Conservation (phyloP, 2,113 vertebrate species). For the Nothocercus nigrocapillus region DNA sequence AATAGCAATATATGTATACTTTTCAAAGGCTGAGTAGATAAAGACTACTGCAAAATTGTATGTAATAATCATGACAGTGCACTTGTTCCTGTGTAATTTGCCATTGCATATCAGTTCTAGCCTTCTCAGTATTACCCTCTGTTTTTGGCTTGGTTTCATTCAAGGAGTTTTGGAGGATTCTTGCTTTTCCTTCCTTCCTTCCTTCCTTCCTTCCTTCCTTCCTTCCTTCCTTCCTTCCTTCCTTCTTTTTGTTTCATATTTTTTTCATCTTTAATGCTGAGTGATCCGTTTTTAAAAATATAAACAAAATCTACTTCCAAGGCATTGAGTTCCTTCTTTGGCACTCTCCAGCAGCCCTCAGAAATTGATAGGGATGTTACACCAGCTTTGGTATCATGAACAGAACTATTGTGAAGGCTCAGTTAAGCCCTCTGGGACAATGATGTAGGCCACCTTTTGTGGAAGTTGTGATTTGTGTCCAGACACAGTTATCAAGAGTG, state of each 20-base stretch:
- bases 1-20: background rate
- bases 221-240: too few relatives aligned
- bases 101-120: background rate
- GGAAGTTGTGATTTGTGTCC: constrained; percentile 15
- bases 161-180: background rate
- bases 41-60: rapidly evolving
- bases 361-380: constrained; percentile 7
- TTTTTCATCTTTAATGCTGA: constrained; percentile 16
- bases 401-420: constrained; percentile 21
- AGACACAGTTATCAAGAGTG: background rate
- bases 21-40: background rate
- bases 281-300: background rate
- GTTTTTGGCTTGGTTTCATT: background rate
- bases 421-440: constrained; percentile 14
- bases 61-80: background rate
- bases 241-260: background rate
- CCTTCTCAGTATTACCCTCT: background rate
- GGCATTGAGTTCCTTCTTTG: background rate
- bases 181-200: background rate
- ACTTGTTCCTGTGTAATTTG: background rate
- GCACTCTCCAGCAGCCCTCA: constrained; percentile 16
- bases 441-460: background rate
- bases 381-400: constrained; percentile 5
- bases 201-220: too few relatives aligned
- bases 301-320: background rate